Evolutionary conservation across 2,113 vertebrate species (phyloP), one percentile per base, ranked within the genome.

Genomic region (Thymallus thymallus): DNA sequence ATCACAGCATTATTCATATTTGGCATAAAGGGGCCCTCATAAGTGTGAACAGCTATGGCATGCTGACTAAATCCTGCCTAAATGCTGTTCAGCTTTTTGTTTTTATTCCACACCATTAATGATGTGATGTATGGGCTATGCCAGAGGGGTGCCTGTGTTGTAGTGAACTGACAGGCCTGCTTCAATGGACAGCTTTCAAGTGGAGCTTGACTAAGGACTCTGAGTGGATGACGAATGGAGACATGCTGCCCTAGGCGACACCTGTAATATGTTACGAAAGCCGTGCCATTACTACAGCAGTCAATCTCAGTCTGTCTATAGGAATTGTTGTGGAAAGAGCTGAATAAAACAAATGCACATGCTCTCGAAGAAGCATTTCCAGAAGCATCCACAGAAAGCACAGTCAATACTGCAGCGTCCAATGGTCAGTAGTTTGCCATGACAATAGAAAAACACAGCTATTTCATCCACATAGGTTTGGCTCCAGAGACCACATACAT

Each of bases 241-340:
- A 86, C n/a, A n/a, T 12, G 13, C 58, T 2, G 82, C 88, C 86
- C 86, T 76, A 84, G 80, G 84, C 83, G 80, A 84, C 83, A 87
- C 85, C 82, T 88, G 84, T 79, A 79, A 74, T 58, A 18, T 65
- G 72, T 80, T 85, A 77, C 35, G 73, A 76, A 71, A 48, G 72
- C 67, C 77, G 62, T 63, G 30, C 64, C 66, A 55, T 76, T 78
- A 75, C 66, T 45, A 45, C 12, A 64, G 24, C 62, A 69, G 76
- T 80, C 75, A 70, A 68, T 75, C 72, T 80, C 68, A 69, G 73
- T 74, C 71, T 62, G 55, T 29, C 9, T 64, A 29, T 29, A 18
- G 26, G 35, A 3, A 51, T 32, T 16, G 48, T 51, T 51, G 48
- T 51, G 48, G 12, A 16, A 51, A 16, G 16, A 51, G 70, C 45